Conservation (phyloP, 1,140 invertebrate species). For the Anthonomus grandis region DNA sequence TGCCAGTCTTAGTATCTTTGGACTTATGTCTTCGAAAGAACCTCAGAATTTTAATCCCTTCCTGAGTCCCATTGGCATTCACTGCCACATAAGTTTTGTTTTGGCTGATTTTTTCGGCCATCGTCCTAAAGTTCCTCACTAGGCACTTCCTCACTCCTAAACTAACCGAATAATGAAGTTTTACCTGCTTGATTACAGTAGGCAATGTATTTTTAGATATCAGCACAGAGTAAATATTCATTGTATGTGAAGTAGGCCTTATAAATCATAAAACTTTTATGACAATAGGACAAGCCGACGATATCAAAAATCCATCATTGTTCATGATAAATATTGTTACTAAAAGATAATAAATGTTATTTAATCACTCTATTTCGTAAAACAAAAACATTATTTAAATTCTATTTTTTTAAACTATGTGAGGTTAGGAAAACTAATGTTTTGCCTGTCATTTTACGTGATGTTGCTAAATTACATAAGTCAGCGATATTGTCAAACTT, state of each 20-base stretch:
- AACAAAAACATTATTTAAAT: too few relatives aligned
- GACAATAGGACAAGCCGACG: not conserved
- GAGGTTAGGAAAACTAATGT: too few relatives aligned
- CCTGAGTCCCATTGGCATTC: slow-evolving; percentile 15
- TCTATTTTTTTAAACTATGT: too few relatives aligned
- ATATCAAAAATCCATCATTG: not conserved
- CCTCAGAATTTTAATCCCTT: slow-evolving; percentile 17
- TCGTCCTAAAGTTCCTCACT: slow-evolving; percentile 26
- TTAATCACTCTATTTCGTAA: too few relatives aligned
- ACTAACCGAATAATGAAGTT: slow-evolving; percentile 18
- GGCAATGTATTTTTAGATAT: slow-evolving; percentile 29
- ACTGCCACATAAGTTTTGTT: slow-evolving; percentile 36
- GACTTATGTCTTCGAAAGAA: slow-evolving; percentile 28
- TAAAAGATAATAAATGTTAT: not conserved
- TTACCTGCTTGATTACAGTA: slow-evolving; percentile 28
- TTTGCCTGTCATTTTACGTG: too few relatives aligned
- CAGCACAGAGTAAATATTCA: slow-evolving; percentile 33
- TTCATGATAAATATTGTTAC: slow-evolving; percentile 9
- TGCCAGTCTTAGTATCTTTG: slow-evolving; percentile 7
- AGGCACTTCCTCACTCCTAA: slow-evolving; percentile 9
- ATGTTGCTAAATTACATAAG: too few relatives aligned
- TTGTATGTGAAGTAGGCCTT: slow-evolving; percentile 15
- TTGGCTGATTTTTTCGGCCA: slow-evolving; percentile 36
- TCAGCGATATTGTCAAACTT: too few relatives aligned
- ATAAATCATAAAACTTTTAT: not conserved